Conservation (phyloP, 2,888 invertebrate genomes). For the Drosophila hamatofila region DNA sequence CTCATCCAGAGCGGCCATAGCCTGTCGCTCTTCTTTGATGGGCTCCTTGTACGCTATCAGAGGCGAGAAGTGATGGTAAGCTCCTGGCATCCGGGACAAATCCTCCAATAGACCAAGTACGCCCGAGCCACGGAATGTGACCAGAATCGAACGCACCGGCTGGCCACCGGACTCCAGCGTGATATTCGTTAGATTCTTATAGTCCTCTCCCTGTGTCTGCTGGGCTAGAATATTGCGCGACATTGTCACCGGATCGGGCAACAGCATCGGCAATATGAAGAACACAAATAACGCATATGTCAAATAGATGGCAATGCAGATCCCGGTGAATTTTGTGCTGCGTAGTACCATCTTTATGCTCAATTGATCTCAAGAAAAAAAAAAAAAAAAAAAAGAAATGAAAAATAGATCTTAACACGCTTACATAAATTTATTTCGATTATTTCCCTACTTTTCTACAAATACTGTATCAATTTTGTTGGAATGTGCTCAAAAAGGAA, state of each 20-base stretch:
- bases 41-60: slow-evolving; percentile 40
- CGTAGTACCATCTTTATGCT: slow-evolving; percentile 46
- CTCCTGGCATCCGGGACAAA: slow-evolving; percentile 56
- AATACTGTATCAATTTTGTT: slow-evolving; percentile 10
- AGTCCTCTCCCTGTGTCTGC: slow-evolving; percentile 17
- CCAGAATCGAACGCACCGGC: slow-evolving; percentile 59
- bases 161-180: slow-evolving; percentile 52
- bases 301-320: slow-evolving; percentile 58
- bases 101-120: slow-evolving; percentile 52
- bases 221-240: slow-evolving; percentile 33
- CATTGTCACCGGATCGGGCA: slow-evolving; percentile 59
- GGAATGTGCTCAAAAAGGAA: not conserved
- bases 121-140: slow-evolving; percentile 63
- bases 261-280: slow-evolving; percentile 56
- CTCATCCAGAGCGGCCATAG: slow-evolving; percentile 30
- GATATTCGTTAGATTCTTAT: slow-evolving; percentile 42
- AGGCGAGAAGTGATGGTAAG: slow-evolving; percentile 65
- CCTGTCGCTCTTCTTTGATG: not conserved
- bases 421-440: slow-evolving; percentile 5
- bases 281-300: slow-evolving; percentile 57
- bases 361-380: too few relatives aligned
- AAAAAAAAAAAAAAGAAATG: not conserved
- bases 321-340: slow-evolving; percentile 50
- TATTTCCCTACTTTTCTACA: slow-evolving; percentile 1
- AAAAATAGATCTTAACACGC: not conserved